Percentiles rank a stretch among this genome's conserved stretches.
These are phyloP conservation scores for Rhimphoctona megacephalus DNA, from an alignment of 2,888 invertebrate genomes.

Conservation along the genomic window DNA sequence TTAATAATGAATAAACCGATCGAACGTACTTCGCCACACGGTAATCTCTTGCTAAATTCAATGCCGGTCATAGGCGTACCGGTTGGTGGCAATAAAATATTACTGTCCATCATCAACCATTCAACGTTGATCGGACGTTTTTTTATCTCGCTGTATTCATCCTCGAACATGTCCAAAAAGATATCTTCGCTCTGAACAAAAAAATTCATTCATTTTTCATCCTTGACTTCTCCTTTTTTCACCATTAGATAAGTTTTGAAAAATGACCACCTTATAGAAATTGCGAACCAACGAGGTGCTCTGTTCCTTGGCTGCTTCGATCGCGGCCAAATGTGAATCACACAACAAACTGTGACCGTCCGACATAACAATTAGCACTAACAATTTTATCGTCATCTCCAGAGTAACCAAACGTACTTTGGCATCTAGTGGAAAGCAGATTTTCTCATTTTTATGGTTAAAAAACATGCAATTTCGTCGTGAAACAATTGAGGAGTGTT, in stretches of 20 bases:
- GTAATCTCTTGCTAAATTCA: slow-evolving; percentile 95
- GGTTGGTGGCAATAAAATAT: slow-evolving; percentile 96
- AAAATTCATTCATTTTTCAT: slow-evolving; percentile 13
- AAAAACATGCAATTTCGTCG: neutral
- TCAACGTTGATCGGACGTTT: slow-evolving; percentile 95
- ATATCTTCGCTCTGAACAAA: slow-evolving; percentile 94
- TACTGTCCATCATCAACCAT: slow-evolving; percentile 98
- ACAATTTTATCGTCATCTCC: slow-evolving; percentile 93
- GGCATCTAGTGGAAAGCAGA: slow-evolving; percentile 87
- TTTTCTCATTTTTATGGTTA: neutral
- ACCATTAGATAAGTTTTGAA: neutral
- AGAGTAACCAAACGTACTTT: slow-evolving; percentile 96
- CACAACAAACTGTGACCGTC: slow-evolving; percentile 88
- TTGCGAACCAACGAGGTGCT: slow-evolving; percentile 94
- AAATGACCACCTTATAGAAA: slow-evolving; percentile 91
- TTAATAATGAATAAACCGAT: neutral
- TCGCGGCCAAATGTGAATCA: slow-evolving; percentile 89
- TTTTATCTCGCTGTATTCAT: slow-evolving; percentile 97
- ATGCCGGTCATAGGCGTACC: slow-evolving; percentile 98
- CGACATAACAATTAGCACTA: slow-evolving; percentile 89
- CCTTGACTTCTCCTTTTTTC: neutral
- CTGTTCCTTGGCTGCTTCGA: slow-evolving; percentile 91
- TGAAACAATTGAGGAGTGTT: neutral
- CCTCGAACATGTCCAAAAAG: slow-evolving; percentile 99
- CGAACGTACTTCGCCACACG: slow-evolving; percentile 95